A percentile compares a stretch with the other conserved stretches of the same genome.
phyloP scores from a whole-genome alignment of 2,888 invertebrate species.

The Lacanobia wlatinum region DNA sequence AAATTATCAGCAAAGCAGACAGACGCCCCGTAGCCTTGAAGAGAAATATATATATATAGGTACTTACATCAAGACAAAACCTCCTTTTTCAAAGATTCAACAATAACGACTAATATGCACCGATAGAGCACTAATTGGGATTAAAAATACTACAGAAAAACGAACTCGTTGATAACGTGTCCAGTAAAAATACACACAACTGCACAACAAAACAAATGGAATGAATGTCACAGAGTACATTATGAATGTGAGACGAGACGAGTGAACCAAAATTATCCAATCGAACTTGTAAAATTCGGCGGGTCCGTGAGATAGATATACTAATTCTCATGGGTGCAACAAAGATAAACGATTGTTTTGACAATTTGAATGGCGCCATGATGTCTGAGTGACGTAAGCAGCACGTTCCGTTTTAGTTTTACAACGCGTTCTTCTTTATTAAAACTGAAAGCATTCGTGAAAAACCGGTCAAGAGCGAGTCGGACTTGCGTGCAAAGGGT shows the following conservation, averaged over 20 bases:
- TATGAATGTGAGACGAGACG: no score
- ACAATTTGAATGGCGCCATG: constrained; percentile 52
- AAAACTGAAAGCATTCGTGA: no score
- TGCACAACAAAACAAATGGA: constrained; percentile 17
- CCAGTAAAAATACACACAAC: neutral
- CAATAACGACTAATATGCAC: neutral
- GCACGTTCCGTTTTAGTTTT: constrained; percentile 51
- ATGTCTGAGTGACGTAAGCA: constrained; percentile 58
- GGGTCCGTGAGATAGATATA: constrained; percentile 1
- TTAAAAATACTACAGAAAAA: neutral
- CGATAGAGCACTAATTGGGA: neutral
- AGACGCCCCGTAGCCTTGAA: constrained; percentile 43
- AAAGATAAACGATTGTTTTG: constrained; percentile 41
- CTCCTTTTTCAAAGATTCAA: constrained; percentile 12
- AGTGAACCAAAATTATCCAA: neutral
- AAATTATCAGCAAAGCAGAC: constrained; percentile 9
- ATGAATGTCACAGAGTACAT: no score
- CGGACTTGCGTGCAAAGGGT: no score
- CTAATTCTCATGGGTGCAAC: constrained; percentile 17
- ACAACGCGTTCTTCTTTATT: no score
- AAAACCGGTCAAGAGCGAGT: no score
- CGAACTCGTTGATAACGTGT: neutral
- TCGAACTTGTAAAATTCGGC: constrained; percentile 17
- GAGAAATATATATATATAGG: neutral
- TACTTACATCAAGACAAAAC: constrained; percentile 43